phyloP scores from a whole-genome alignment of 2,888 invertebrate species.

The Plagiodera versicolora region DNA sequence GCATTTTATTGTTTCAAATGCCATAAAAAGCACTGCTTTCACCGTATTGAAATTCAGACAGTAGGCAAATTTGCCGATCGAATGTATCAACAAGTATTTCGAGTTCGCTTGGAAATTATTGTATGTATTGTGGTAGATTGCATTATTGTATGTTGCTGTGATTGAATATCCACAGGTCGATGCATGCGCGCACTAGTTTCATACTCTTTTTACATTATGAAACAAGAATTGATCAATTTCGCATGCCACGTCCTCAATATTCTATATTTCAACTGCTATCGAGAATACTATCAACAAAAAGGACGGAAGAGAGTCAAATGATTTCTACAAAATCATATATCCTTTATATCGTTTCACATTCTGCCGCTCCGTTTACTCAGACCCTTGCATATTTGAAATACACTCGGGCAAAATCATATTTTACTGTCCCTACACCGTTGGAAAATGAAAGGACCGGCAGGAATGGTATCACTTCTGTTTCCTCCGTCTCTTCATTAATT shows the following conservation, averaged over 20 bases:
- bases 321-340: too few species aligned
- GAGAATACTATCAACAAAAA: too few species aligned
- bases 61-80: background rate
- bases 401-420: background rate
- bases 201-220: too few species aligned
- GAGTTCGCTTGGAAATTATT: background rate
- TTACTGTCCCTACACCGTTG: background rate
- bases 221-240: too few species aligned
- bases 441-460: background rate
- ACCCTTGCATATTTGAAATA: background rate
- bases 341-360: background rate
- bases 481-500: background rate
- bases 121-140: too few species aligned
- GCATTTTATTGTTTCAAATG: slow-evolving; percentile 15
- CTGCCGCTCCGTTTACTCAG: background rate
- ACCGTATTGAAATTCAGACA: slow-evolving; percentile 1
- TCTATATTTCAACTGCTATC: too few species aligned
- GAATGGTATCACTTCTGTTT: background rate
- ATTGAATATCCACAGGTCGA: too few species aligned
- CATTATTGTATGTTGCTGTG: too few species aligned
- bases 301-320: too few species aligned
- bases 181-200: too few species aligned
- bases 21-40: slow-evolving; percentile 8
- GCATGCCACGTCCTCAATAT: too few species aligned
- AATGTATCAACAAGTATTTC: background rate